Conservation (phyloP, 2,888 invertebrate species). For the Agriopis aurantiaria region DNA sequence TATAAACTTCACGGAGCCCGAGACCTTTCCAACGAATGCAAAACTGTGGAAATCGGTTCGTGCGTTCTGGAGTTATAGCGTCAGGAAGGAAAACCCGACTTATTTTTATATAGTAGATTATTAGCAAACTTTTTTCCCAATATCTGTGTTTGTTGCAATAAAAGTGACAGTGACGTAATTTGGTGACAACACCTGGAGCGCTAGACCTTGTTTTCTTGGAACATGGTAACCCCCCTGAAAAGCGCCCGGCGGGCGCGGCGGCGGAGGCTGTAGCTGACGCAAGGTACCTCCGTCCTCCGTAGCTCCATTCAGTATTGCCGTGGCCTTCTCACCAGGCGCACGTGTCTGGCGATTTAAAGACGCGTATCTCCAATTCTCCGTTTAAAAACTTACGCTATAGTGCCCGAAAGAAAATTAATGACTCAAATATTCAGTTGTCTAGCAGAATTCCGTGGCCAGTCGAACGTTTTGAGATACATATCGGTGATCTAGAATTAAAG, state of each 20-base stretch:
- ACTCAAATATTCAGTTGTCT: neutral
- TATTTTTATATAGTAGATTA: too few relatives aligned
- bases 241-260: slow-evolving; percentile 1
- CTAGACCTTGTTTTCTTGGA: too few relatives aligned
- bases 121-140: too few relatives aligned
- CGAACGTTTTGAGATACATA: neutral
- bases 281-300: neutral
- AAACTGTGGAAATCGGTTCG: too few relatives aligned
- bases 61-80: too few relatives aligned
- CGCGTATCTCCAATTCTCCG: neutral
- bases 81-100: too few relatives aligned
- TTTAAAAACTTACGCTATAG: slow-evolving; percentile 3
- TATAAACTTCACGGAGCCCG: too few relatives aligned
- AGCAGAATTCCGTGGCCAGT: neutral
- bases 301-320: slow-evolving; percentile 62
- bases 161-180: too few relatives aligned
- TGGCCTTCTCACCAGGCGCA: slow-evolving; percentile 59
- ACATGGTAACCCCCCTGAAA: neutral
- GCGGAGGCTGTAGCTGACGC: slow-evolving; percentile 18
- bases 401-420: slow-evolving; percentile 1
- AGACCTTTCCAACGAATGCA: too few relatives aligned
- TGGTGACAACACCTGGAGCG: too few relatives aligned
- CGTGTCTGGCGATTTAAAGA: slow-evolving; percentile 26
- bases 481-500: neutral
- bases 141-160: too few relatives aligned